These are phyloP conservation scores for Acrobasis consociella DNA, from an alignment of 2,888 invertebrate genomes.

Conservation along the genomic window DNA sequence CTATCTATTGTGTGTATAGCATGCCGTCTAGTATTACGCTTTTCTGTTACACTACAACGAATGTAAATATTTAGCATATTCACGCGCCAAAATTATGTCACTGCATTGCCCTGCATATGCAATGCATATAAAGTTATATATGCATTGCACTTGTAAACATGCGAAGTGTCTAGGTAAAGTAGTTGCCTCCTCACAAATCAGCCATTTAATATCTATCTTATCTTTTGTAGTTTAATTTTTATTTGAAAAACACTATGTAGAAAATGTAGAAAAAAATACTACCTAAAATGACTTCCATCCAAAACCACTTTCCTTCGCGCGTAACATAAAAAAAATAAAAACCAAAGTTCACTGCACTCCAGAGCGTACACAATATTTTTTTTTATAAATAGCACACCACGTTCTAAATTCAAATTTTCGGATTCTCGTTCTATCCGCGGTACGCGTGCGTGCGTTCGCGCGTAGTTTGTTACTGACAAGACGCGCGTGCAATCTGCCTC, in stretches of 20 bases:
- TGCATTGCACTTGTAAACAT: not conserved
- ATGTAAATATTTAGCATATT: not conserved
- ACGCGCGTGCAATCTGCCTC: slow-evolving; percentile 34
- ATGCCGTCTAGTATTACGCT: too few species aligned
- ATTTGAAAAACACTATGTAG: not conserved
- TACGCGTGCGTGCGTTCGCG: slow-evolving; percentile 67
- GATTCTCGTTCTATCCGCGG: slow-evolving; percentile 34
- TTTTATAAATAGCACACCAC: slow-evolving; percentile 50
- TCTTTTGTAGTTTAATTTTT: too few species aligned
- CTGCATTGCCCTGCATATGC: slow-evolving; percentile 7
- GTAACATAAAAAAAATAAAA: slow-evolving; percentile 32
- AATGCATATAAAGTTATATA: not conserved
- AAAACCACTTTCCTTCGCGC: slow-evolving; percentile 25
- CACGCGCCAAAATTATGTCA: slow-evolving; percentile 14
- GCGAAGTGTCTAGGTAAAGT: not conserved
- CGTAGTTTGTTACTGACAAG: slow-evolving; percentile 59
- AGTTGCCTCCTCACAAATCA: not conserved
- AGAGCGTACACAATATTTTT: slow-evolving; percentile 49
- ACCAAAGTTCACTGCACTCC: slow-evolving; percentile 72
- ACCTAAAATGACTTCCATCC: slow-evolving; percentile 26
- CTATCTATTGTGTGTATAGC: too few species aligned
- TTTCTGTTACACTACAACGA: too few species aligned
- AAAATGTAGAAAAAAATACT: slow-evolving; percentile 1
- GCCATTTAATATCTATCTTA: too few species aligned
- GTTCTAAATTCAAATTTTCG: slow-evolving; percentile 47